Base-by-base conservation (phyloP, 2,113 vertebrate genomes). In the Gnathonemus echidnorhynchus region DNA sequence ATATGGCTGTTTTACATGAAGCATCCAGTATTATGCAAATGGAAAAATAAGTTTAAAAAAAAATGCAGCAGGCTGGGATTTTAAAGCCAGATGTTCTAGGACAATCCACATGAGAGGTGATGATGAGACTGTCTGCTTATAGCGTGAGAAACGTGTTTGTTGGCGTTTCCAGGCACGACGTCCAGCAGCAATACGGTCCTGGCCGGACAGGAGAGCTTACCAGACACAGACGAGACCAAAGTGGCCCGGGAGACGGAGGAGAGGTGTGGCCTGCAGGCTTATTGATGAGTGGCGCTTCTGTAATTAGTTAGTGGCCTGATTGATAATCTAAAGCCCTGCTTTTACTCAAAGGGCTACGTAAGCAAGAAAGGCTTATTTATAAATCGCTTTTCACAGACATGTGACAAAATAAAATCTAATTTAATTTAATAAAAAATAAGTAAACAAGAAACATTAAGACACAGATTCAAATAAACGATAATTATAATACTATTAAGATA, bases 121-220 rank as follows among this genome's bases (percentile, higher is more conserved):
- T 11, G n/a, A 70, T 31, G 62, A 70, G 62, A 4, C 42, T 8
- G 42, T 84, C 42, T 84, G 80, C 42, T 46, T 8, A 2, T 7
- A 49, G 85, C 11, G 11, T 50, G 49, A 50, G 49, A 50, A 15
- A 3, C 6, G n/a, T 45, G 10, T 31, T 52, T 90, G 11, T 91
- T 62, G 88, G 58, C 84, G 91, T 86, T 66, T 90, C 2, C 91
- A 99, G 98, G 98, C 89, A 99, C 98, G 88, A 98, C 98, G 0
- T 99, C 98, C 35, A 99, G 98, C 95, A 99, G 98, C 90, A 99
- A 99, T 89, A 99, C 98, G 0, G 96, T 99, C 56, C 98, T 99
- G 21, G 97, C 98, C 0, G 98, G 97, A 45, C 98, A 98, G 90
- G 98, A 99, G 13, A 97, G 95, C 91, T 96, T 99, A 93, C 95